Conservation (phyloP, 35 echinoderm and acorn worm genomes). For the Patiria miniata region DNA sequence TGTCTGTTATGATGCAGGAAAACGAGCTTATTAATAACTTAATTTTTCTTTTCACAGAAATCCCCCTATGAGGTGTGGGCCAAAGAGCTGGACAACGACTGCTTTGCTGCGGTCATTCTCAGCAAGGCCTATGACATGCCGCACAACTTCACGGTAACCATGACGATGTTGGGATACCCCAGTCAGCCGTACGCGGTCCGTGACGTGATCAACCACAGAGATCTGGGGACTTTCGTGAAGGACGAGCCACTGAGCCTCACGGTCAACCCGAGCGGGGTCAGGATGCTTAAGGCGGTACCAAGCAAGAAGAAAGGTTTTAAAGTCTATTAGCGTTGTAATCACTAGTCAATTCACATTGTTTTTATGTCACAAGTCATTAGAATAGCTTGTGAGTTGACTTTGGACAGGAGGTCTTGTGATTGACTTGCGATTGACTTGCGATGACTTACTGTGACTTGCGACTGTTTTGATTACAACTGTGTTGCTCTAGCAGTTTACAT, state of each 20-base stretch:
- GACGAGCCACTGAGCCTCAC: slow-evolving; percentile 41
- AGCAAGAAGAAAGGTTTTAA: too few species aligned
- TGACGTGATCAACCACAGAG: slow-evolving; percentile 67
- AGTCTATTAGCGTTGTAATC: too few species aligned
- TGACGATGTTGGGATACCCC: slow-evolving; percentile 34
- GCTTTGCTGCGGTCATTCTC: slow-evolving; percentile 70
- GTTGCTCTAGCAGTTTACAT: too few species aligned
- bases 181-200: slow-evolving; percentile 43
- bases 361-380: too few species aligned
- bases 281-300: slow-evolving; percentile 66
- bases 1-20: too few species aligned
- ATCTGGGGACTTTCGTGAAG: slow-evolving; percentile 46
- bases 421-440: too few species aligned
- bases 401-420: too few species aligned
- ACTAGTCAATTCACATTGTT: too few species aligned
- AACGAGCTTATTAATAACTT: too few species aligned
- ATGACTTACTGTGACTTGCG: too few species aligned
- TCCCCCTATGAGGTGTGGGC: slow-evolving; percentile 72
- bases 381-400: too few species aligned
- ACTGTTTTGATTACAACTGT: too few species aligned
- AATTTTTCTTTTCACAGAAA: neutral
- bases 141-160: slow-evolving; percentile 35
- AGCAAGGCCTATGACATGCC: slow-evolving; percentile 41
- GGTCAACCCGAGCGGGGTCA: slow-evolving; percentile 67
- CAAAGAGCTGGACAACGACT: slow-evolving; percentile 52